phyloP scores from a whole-genome alignment of 2,888 invertebrate genomes.

The Amphipyra tragopoginis region DNA sequence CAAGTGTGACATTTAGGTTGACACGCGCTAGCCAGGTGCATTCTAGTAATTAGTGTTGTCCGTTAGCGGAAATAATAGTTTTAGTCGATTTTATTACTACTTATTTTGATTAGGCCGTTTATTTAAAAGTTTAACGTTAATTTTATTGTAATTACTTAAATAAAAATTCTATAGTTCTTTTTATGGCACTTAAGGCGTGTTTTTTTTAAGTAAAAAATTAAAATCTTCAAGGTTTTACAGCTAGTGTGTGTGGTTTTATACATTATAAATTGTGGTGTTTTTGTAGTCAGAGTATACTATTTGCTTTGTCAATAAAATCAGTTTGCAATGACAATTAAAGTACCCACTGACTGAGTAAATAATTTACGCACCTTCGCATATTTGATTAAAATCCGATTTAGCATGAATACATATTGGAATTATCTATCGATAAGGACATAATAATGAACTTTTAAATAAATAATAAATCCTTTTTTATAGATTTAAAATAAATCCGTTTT shows the following conservation, averaged over 20 bases:
- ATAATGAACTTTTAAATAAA: too few relatives aligned
- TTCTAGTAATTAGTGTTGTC: constrained; percentile 63
- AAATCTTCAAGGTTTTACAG: neutral
- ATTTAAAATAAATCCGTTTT: too few relatives aligned
- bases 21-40: constrained; percentile 79
- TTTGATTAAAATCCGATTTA: neutral
- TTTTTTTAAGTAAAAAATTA: neutral
- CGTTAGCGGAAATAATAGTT: constrained; percentile 50
- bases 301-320: constrained; percentile 7
- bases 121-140: neutral
- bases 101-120: constrained; percentile 18
- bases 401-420: neutral
- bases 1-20: constrained; percentile 75
- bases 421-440: neutral
- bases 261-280: neutral
- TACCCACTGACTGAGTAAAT: neutral
- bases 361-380: neutral
- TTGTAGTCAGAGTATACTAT: neutral
- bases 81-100: constrained; percentile 41
- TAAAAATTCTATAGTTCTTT: constrained; percentile 8
- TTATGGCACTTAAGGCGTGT: neutral
- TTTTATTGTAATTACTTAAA: constrained; percentile 30
- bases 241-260: neutral
- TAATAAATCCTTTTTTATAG: too few relatives aligned
- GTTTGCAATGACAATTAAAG: neutral